Percentiles rank a stretch among this genome's conserved stretches.
These are phyloP conservation scores for Hipparchia semele DNA, from an alignment of 2,888 invertebrate genomes.

Conservation along the genomic window DNA sequence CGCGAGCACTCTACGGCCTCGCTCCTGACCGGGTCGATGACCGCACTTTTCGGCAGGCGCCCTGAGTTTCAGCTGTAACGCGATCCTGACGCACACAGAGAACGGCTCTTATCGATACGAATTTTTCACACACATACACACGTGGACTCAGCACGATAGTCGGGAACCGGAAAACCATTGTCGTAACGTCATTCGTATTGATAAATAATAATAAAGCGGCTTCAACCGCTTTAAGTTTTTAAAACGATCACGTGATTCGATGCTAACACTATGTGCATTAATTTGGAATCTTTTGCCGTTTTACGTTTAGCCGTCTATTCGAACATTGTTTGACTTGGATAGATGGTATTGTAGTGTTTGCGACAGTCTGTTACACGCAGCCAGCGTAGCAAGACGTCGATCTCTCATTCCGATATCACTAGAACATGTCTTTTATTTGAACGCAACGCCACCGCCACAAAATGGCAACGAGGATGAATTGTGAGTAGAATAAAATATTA, in stretches of 20 bases:
- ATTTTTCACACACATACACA: slow-evolving; percentile 40
- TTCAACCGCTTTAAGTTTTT: slow-evolving; percentile 34
- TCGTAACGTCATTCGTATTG: slow-evolving; percentile 53
- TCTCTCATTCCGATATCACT: too few relatives aligned
- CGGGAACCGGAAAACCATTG: slow-evolving; percentile 57
- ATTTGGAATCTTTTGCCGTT: slow-evolving; percentile 31
- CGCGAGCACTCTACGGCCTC: slow-evolving; percentile 62
- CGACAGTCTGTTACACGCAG: too few relatives aligned
- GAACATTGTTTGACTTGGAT: slow-evolving; percentile 20
- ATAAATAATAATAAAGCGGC: slow-evolving; percentile 46
- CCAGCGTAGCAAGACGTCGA: too few relatives aligned
- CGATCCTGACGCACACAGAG: slow-evolving; percentile 71
- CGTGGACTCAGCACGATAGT: slow-evolving; percentile 33
- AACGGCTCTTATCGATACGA: slow-evolving; percentile 34
- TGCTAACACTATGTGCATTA: slow-evolving; percentile 32
- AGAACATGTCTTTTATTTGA: too few relatives aligned
- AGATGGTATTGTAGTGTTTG: too few relatives aligned
- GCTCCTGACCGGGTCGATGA: slow-evolving; percentile 77
- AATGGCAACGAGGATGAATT: too few relatives aligned
- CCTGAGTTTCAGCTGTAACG: slow-evolving; percentile 81
- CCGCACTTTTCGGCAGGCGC: slow-evolving; percentile 81
- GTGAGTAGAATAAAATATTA: too few relatives aligned
- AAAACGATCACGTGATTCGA: slow-evolving; percentile 41
- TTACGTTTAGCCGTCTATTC: slow-evolving; percentile 25
- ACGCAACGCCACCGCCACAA: too few relatives aligned